These are phyloP conservation scores for Blomia tropicalis DNA, from an alignment of 2,888 invertebrate species.

Conservation along the genomic window DNA sequence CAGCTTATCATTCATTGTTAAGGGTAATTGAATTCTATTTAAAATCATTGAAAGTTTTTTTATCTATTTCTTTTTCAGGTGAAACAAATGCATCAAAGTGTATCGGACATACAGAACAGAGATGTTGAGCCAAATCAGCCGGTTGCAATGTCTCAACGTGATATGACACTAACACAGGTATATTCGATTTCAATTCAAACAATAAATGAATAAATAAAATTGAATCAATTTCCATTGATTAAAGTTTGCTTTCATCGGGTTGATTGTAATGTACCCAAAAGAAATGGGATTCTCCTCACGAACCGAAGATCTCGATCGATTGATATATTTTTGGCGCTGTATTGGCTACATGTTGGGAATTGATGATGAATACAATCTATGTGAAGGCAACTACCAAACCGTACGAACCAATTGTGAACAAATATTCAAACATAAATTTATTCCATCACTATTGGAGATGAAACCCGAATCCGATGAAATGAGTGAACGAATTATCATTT, in stretches of 20 bases:
- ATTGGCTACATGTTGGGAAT: conserved; percentile 65
- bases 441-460: background rate
- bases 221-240: no score
- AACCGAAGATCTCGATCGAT: conserved; percentile 52
- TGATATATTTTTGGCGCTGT: conserved; percentile 66
- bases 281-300: conserved; percentile 48
- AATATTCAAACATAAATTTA: background rate
- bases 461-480: background rate
- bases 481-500: background rate
- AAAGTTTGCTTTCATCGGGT: conserved; percentile 63
- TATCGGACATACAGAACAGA: conserved; percentile 25
- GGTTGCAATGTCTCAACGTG: conserved; percentile 53
- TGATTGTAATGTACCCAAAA: conserved; percentile 46
- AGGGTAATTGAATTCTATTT: conserved; percentile 34
- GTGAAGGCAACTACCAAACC: conserved; percentile 4
- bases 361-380: conserved; percentile 43
- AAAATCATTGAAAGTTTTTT: background rate
- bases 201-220: background rate
- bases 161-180: conserved; percentile 61
- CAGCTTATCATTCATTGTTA: conserved; percentile 38
- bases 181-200: background rate
- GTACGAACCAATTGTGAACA: background rate
- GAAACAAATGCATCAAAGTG: conserved; percentile 27
- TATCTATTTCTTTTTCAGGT: background rate
- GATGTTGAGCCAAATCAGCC: conserved; percentile 6